Base-by-base conservation (phyloP, 2,113 vertebrate genomes). In the Proterorhinus semilunaris region DNA sequence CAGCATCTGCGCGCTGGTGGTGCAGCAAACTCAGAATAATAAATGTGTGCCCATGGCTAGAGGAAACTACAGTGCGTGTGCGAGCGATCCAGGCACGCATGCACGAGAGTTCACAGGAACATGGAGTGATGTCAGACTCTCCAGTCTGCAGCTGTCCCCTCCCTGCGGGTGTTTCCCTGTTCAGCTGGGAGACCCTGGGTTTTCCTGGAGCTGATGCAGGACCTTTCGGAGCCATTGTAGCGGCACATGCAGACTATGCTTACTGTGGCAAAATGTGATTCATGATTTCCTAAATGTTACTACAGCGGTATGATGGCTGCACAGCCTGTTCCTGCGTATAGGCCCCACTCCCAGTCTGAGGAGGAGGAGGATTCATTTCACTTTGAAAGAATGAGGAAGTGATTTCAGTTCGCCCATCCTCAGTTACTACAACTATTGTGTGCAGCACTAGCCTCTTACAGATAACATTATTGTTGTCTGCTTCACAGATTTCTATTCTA, bases 141-240 rank as follows among this genome's bases (percentile, higher is more conserved):
- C 79, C 66, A 50, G 83, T 79, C 66, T 74, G 70, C 68, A 61
- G 10, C 76, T 68, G 68, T 75, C 77, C 84, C 72, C 80, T 75
- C 85, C 89, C 82, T 86, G 86, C 52, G 82, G 91, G 91, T 91
- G 87, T 91, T 91, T 92, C 88, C 91, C 90, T 82, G 62, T 85
- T 79, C 82, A 80, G 66, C 43, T 69, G 87, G 85, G 87, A 90
- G 86, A 86, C 89, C 89, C 89, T 86, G 85, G 84, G 83, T 89
- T 91, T 88, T 87, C 86, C 85, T 91, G 72, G 69, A 79, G 73
- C 75, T 65, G 66, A 74, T 79, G 78, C 80, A 79, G 75, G 63
- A 72, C 71, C 46, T 64, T 36, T 72, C 62, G 67, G 27, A 21
- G 66, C 48, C 65, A 62, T 73, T 27, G 65, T 71, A 42, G 66